phyloP scores from a whole-genome alignment of 2,888 invertebrate genomes.

The Pollenia griseotomentosa region DNA sequence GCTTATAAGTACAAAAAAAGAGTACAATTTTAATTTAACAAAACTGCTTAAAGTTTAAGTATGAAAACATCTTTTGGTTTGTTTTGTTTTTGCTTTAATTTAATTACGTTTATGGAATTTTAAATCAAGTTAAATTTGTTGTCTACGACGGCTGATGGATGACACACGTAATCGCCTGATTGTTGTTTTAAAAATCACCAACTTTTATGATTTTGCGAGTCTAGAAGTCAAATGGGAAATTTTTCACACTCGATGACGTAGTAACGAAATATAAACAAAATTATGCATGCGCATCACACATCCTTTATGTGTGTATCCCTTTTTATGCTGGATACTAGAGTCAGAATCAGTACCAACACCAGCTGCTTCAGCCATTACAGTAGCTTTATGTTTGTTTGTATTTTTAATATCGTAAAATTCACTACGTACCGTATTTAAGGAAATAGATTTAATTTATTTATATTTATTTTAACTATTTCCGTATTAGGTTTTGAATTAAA shows the following conservation, averaged over 20 bases:
- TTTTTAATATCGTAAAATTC: neutral
- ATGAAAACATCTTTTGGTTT: constrained; percentile 20
- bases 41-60: neutral
- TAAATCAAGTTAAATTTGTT: constrained; percentile 43
- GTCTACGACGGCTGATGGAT: constrained; percentile 21
- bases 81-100: constrained; percentile 30
- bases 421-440: no score
- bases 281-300: constrained; percentile 71
- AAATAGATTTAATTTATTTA: no score
- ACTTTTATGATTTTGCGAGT: constrained; percentile 42
- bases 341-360: neutral
- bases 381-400: constrained; percentile 1
- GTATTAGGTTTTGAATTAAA: no score
- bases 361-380: neutral
- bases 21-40: constrained; percentile 1
- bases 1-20: neutral
- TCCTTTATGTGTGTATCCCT: constrained; percentile 55
- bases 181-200: constrained; percentile 43
- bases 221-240: constrained; percentile 47
- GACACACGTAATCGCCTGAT: constrained; percentile 43
- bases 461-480: no score
- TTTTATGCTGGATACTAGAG: constrained; percentile 24
- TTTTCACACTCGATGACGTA: constrained; percentile 43
- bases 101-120: constrained; percentile 64
- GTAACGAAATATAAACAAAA: constrained; percentile 46